A percentile compares a stretch with the other conserved stretches of the same genome.
These are phyloP conservation scores for Penaeus japonicus DNA, from an alignment of 1,140 invertebrate species.

Conservation along the genomic window DNA sequence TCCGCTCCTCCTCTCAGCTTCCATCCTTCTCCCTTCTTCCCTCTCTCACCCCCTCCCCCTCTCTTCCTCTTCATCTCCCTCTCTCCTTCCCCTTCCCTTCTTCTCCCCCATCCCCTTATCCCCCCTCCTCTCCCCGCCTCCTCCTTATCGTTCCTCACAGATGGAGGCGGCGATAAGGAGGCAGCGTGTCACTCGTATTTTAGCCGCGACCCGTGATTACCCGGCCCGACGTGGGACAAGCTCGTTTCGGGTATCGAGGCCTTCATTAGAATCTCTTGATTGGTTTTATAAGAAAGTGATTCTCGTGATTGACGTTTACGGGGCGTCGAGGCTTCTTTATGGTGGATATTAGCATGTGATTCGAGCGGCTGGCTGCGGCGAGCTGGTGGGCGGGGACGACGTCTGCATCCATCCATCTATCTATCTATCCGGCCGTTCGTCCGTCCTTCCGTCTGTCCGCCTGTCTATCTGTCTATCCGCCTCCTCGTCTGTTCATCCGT, in stretches of 20 bases:
- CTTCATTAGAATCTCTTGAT: conserved; percentile 10
- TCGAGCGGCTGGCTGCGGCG: too few relatives aligned
- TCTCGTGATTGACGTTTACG: neutral
- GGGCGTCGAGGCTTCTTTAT: neutral
- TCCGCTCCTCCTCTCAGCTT: neutral
- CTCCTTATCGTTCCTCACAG: neutral
- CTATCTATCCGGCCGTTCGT: too few relatives aligned
- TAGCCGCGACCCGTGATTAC: neutral
- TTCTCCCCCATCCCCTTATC: neutral
- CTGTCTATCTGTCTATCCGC: too few relatives aligned
- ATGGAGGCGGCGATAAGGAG: neutral
- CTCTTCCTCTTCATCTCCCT: neutral
- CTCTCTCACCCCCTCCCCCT: neutral
- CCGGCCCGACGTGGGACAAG: neutral
- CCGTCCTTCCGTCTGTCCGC: too few relatives aligned
- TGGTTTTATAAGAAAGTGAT: conserved; percentile 16
- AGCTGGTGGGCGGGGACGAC: too few relatives aligned
- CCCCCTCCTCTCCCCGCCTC: neutral
- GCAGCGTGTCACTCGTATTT: neutral
- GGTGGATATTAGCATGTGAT: neutral
- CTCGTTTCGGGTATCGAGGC: neutral
- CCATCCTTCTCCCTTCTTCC: neutral
- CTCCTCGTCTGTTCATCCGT: too few relatives aligned
- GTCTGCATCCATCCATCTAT: too few relatives aligned
- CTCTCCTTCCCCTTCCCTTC: neutral